A percentile compares a stretch with the other conserved stretches of the same genome.
Conservation (phyloP, 2,888 invertebrate species). For the Xylota segnis region DNA sequence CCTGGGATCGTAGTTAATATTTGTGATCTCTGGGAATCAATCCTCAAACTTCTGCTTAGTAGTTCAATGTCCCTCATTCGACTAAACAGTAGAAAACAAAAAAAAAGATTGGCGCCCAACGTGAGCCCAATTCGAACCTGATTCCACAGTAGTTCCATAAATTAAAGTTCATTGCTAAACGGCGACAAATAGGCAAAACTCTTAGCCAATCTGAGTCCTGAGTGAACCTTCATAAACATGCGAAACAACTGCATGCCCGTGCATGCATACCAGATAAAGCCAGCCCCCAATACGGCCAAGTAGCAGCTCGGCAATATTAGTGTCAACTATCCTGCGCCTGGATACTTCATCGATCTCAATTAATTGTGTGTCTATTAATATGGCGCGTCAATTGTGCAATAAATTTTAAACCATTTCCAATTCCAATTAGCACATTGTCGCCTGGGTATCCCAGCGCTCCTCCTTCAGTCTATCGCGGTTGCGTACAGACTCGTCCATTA, state of each 20-base stretch:
- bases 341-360: slow-evolving; percentile 19
- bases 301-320: not conserved
- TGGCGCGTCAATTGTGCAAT: slow-evolving; percentile 54
- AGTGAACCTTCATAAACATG: too few relatives aligned
- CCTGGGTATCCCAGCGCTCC: slow-evolving; percentile 1
- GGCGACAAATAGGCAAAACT: too few relatives aligned
- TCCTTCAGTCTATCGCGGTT: slow-evolving; percentile 29
- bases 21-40: too few relatives aligned
- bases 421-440: slow-evolving; percentile 71
- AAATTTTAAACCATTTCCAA: slow-evolving; percentile 43
- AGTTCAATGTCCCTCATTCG: too few relatives aligned
- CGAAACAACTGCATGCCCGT: too few relatives aligned
- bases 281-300: not conserved
- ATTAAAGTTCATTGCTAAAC: too few relatives aligned
- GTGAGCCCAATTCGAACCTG: too few relatives aligned
- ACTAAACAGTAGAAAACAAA: too few relatives aligned
- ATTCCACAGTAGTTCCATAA: not conserved
- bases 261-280: not conserved
- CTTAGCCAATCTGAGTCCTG: too few relatives aligned
- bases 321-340: not conserved
- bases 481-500: slow-evolving; percentile 47
- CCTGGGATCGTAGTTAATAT: too few relatives aligned
- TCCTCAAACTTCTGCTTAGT: too few relatives aligned
- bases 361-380: slow-evolving; percentile 48
- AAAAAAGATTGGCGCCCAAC: too few relatives aligned